Evolutionary conservation across 2,888 invertebrate species (phyloP).

Genomic region (Aphidius colemani): DNA sequence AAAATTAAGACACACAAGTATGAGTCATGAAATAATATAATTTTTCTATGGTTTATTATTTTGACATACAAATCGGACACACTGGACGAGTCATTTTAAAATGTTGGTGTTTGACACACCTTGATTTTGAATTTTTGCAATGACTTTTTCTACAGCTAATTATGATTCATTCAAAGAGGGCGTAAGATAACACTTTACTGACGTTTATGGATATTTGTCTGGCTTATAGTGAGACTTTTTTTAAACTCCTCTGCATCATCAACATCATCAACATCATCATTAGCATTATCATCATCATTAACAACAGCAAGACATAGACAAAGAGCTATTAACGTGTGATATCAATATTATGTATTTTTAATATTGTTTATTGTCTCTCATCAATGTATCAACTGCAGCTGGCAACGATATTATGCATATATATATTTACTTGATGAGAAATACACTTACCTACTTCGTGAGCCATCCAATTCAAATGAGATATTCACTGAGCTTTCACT

Average conservation of each 20-base stretch:
- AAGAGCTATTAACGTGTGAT: no score
- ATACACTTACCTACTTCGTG: constrained; percentile 14
- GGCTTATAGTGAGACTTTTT: not conserved
- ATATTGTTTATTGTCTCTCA: not conserved
- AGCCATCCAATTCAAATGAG: constrained; percentile 15
- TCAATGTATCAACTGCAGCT: not conserved
- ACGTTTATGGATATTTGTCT: constrained; percentile 18
- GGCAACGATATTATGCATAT: not conserved
- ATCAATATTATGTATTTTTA: no score
- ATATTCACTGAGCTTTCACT: constrained; percentile 15
- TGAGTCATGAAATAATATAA: constrained; percentile 14
- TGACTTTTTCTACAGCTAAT: constrained; percentile 42
- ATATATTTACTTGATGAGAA: not conserved
- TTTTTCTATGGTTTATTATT: constrained; percentile 27
- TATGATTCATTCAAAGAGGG: constrained; percentile 42
- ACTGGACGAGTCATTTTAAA: not conserved
- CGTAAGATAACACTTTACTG: constrained; percentile 14
- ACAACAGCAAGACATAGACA: no score
- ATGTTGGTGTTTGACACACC: constrained; percentile 35
- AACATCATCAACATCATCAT: no score
- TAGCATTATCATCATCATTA: no score
- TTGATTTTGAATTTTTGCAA: constrained; percentile 36
- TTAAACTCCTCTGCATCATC: no score
- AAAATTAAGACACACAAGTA: constrained; percentile 9
- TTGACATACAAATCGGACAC: constrained; percentile 14